Evolutionary conservation across 2,797 vertebrate genomes (phyloP), one percentile per base, ranked within the genome.

Genomic region (Spondyliosoma cantharus): DNA sequence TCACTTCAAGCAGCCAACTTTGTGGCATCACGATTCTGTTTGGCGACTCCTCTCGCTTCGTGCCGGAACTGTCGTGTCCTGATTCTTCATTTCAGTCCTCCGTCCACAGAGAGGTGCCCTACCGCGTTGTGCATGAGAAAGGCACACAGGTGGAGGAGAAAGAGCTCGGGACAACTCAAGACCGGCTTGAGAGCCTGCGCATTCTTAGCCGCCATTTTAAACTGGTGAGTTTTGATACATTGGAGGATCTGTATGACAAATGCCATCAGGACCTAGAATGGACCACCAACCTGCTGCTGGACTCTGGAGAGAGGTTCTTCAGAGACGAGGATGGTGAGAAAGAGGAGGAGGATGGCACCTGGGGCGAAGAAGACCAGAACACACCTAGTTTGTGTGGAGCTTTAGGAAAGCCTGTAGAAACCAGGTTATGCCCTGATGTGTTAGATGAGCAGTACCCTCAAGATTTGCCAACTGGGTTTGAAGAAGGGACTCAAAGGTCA

Each of bases 211-310:
- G 93, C 16, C 96, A 98, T 53, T 99, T 99, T 92, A 97, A 95
- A 42, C 94, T 95, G 0, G 94, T 99, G 83, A 94, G 96, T 58
- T 95, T 96, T 80, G 98, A 99, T 88, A 97, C 95, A 20, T 84
- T 99, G 66, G 96, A 97, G 81, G 98, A 99, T 92, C 93, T 99
- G 57, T 99, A 97, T 89, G 97, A 99, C 86, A 97, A 97, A 86
- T 99, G 98, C 89, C 95, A 97, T 81, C 96, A 96, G 86, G 97
- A 99, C 90, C 93, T 99, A 72, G 95, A 97, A 65, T 99, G 98
- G 98, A 94, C 96, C 59, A 98, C 96, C 53, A 98, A 98, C 85
- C 90, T 99, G 71, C 92, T 99, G 59, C 92, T 99, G 86, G 98
- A 99, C 89, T 99, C 97, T n/a, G 96, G 96, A 78, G 97, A 97